Evolutionary conservation across 2,888 invertebrate species (phyloP).

Genomic region (Drosophila atripex): DNA sequence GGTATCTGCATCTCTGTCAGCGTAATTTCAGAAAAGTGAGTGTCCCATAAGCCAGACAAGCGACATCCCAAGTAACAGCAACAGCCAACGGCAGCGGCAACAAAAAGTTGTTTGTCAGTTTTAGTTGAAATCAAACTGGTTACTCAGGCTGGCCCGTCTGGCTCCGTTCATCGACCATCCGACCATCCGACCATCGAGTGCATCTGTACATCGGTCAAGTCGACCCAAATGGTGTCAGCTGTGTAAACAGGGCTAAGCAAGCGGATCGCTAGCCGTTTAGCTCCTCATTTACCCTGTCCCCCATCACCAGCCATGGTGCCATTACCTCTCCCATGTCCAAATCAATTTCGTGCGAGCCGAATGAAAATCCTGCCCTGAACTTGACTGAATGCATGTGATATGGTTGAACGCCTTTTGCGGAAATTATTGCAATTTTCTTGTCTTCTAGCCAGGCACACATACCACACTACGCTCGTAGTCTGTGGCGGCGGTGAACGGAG

Average conservation of each 20-base stretch:
- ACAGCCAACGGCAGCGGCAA: conserved; percentile 38
- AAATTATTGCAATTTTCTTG: conserved; percentile 75
- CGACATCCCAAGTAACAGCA: conserved; percentile 42
- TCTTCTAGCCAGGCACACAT: conserved; percentile 37
- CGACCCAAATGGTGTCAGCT: conserved; percentile 73
- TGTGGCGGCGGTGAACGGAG: not conserved
- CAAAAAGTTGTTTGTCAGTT: conserved; percentile 76
- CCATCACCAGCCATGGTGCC: too few relatives aligned
- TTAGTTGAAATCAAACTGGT: conserved; percentile 77
- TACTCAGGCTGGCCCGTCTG: conserved; percentile 42
- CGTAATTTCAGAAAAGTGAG: conserved; percentile 71
- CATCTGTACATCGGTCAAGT: conserved; percentile 47
- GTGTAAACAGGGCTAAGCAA: conserved; percentile 74
- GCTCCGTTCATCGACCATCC: conserved; percentile 19
- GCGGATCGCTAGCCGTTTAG: conserved; percentile 33
- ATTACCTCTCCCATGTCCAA: conserved; percentile 22
- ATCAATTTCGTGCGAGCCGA: conserved; percentile 41
- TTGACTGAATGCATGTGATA: conserved; percentile 47
- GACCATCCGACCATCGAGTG: conserved; percentile 17
- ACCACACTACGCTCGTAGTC: not conserved
- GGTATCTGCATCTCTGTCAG: conserved; percentile 10
- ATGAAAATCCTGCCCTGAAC: conserved; percentile 45
- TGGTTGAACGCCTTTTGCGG: conserved; percentile 67
- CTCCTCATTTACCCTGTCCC: not conserved
- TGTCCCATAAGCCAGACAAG: conserved; percentile 75